These are phyloP conservation scores for Chunga burmeisteri DNA, from an alignment of 2,113 vertebrate species.

Conservation along the genomic window DNA sequence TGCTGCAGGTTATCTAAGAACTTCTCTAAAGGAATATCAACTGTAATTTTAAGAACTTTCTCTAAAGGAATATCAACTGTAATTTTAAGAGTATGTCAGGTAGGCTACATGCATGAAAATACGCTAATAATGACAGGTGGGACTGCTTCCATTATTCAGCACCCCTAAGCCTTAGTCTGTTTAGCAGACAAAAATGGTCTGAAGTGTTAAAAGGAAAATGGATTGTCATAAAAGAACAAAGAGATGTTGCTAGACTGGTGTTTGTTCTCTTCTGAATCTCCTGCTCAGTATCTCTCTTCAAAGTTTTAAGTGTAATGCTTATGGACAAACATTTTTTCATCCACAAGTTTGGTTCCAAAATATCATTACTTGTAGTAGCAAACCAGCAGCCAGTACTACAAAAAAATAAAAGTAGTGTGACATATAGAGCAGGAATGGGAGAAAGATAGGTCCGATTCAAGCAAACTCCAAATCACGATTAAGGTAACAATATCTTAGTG, in stretches of 20 bases:
- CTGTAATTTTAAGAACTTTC: neutral
- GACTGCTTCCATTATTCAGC: neutral
- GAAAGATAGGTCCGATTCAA: neutral
- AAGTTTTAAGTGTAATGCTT: neutral
- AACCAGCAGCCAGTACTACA: neutral
- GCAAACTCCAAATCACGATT: neutral
- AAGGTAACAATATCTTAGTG: neutral
- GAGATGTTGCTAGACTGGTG: neutral
- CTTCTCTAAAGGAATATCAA: neutral
- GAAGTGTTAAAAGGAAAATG: neutral
- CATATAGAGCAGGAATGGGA: neutral
- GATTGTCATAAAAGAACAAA: conserved; percentile 5
- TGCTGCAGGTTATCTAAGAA: neutral
- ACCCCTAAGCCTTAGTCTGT: neutral
- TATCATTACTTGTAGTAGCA: neutral
- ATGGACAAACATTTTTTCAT: neutral
- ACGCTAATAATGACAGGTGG: neutral
- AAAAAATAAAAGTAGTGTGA: neutral
- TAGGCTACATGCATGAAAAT: neutral
- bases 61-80: neutral
- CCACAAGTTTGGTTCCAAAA: neutral
- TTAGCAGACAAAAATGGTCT: neutral
- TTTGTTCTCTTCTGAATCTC: neutral
- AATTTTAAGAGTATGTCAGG: neutral
- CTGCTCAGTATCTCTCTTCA: neutral